Base-by-base conservation (phyloP, 1,140 invertebrate species). In the Sipha flava region DNA sequence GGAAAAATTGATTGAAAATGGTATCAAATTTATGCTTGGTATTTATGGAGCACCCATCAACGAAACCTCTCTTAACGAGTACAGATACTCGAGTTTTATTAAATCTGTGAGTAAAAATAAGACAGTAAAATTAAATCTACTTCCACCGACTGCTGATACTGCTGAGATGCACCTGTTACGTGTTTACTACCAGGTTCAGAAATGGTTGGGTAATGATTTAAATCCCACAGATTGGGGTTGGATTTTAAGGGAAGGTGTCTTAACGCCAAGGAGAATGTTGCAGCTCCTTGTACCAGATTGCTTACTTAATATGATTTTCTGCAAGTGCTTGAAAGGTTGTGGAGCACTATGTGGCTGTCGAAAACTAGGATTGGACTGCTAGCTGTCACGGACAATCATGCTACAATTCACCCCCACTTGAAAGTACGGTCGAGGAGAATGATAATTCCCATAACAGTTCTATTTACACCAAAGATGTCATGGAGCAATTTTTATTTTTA, bases 171-270 rank as follows among this genome's bases (percentile, higher is more conserved):
- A 70, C 49, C 70, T 62, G 10, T 68, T 68, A 10, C 43, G 70
- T 21, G 45, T 66, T n/a, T 80, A 81, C 43, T 34, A 49, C n/a
- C 77, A 72, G 68, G 77, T 70, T n/a, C 77, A 80, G 23, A n/a
- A 49, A 52, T 80, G 79, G 79, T 31, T 68, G 16, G 80, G 57
- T 16, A 80, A 66, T 29, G 34, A 81, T 4, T 43, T 80, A 16
- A 26, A 79, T 43, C 73, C 80, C n/a, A 23, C 21, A 68, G 57
- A 64, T 34, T 81, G 72, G 37, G 73, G 73, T 2, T 81, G 54
- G 72, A 43, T 54, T 31, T 47, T 31, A 31, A 66, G 2, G 37
- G 23, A 54, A 12, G 10, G 52, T 54, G 52, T 54, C 52, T 54
- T 54, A 12, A 54, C 12, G 21, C 10, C 23, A 4, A 54, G 10